A percentile compares a stretch with the other conserved stretches of the same genome.
Evolutionary conservation across 2,113 vertebrate species (phyloP).

Genomic region (Festucalex cinctus): DNA sequence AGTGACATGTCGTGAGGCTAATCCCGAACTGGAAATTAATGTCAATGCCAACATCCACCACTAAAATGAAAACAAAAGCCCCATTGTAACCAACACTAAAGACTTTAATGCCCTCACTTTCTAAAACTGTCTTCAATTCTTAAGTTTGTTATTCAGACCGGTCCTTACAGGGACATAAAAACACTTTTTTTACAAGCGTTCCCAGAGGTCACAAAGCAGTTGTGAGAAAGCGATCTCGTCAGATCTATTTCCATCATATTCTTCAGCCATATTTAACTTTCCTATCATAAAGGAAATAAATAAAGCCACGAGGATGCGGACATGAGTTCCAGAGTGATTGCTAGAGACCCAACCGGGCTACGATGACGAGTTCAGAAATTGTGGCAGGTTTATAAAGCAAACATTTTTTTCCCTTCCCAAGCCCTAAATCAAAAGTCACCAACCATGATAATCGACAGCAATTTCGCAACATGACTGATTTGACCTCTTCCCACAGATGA

Average conservation of each 20-base stretch:
- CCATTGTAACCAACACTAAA: neutral
- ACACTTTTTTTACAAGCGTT: slow-evolving; percentile 42
- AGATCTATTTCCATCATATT: slow-evolving; percentile 66
- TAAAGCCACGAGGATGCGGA: slow-evolving; percentile 25
- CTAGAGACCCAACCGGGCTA: slow-evolving; percentile 25
- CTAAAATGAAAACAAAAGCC: neutral
- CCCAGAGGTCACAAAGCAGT: slow-evolving; percentile 53
- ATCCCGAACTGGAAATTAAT: neutral
- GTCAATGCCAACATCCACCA: neutral
- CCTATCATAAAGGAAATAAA: slow-evolving; percentile 58
- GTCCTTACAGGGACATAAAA: neutral
- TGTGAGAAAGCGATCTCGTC: slow-evolving; percentile 56
- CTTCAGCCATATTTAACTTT: slow-evolving; percentile 38
- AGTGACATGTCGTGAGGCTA: neutral
- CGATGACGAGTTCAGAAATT: slow-evolving; percentile 11
- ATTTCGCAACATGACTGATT: neutral
- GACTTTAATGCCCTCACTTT: neutral
- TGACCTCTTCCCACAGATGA: neutral
- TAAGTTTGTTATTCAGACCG: neutral
- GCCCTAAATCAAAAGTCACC: neutral
- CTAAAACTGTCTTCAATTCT: neutral
- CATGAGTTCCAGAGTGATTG: slow-evolving; percentile 18
- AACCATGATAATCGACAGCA: neutral
- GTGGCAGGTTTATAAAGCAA: slow-evolving; percentile 3
- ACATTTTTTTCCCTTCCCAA: neutral